Evolutionary conservation across 1,140 invertebrate genomes (phyloP), one percentile per base, ranked within the genome.

Genomic region (Drosophila arizonae): DNA sequence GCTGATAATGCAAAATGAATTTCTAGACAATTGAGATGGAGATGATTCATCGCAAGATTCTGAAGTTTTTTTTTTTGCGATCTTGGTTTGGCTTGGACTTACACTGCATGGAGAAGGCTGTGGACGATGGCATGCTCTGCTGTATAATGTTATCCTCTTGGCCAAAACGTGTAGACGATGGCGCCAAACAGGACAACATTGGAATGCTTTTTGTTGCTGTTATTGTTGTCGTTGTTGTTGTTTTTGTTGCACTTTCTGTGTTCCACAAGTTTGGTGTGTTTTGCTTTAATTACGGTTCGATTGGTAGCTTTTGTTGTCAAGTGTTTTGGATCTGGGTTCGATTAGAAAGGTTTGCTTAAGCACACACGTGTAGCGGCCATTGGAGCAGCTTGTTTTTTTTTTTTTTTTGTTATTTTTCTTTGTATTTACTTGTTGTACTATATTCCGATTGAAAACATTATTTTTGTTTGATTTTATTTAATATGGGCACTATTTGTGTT

Each of bases 141-240:
- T 88, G 81, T 80, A 85, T 88, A 66, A 91, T 91, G 77, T 86
- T 90, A 90, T 91, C 90, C 89, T 91, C 90, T 91, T 91, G 90
- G 85, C 90, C 90, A 82, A 91, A 91, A 90, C 90, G 90, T 84
- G 90, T 77, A 79, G 90, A 89, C 85, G 90, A 87, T 79, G 86
- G 90, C 81, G 90, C 75, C 90, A 91, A 75, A 85, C 90, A 91
- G 79, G 90, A 91, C 90, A 91, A 91, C 90, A 91, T 91, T 91
- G 90, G 90, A 91, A 91, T 91, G 89, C 79, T 87, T 84, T 73
- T 90, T 81, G 26, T 55, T 55, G 28, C 15, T 54, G 46, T 24
- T 48, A 9, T 48, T 48, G 21, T 48, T 48, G 28, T 30, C 33
- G 46, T 24, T 48, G 21, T 48, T 48, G 21, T 48, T 26, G 10